Percentiles rank a stretch among this genome's conserved stretches.
These are phyloP conservation scores for Drosophila neutralis DNA, from an alignment of 2,888 invertebrate species.

Conservation along the genomic window DNA sequence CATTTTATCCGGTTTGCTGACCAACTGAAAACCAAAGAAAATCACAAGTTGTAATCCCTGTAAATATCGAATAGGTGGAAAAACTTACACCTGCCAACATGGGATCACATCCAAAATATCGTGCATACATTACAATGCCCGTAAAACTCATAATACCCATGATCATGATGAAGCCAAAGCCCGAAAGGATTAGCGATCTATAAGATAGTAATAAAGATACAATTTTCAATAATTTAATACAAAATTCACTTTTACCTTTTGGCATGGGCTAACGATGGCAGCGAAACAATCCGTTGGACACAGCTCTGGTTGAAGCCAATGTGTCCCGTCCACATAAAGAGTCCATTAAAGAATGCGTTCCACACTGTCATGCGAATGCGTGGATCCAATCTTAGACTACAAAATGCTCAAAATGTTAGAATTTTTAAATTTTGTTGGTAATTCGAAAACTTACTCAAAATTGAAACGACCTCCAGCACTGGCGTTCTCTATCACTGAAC, in stretches of 20 bases:
- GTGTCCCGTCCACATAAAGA: slow-evolving; percentile 87
- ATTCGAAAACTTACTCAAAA: slow-evolving; percentile 79
- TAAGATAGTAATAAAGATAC: not conserved
- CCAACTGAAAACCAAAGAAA: too few relatives aligned
- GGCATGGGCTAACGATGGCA: slow-evolving; percentile 87
- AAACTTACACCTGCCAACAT: slow-evolving; percentile 85
- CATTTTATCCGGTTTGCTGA: too few relatives aligned
- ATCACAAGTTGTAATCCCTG: not conserved
- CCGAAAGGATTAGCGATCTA: slow-evolving; percentile 86
- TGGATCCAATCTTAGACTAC: slow-evolving; percentile 87
- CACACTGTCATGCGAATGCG: slow-evolving; percentile 88
- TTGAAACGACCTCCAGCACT: slow-evolving; percentile 82
- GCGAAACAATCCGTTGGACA: slow-evolving; percentile 89
- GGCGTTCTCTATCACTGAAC: slow-evolving; percentile 82
- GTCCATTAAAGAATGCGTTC: slow-evolving; percentile 87
- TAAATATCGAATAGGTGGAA: not conserved
- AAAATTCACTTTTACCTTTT: slow-evolving; percentile 83
- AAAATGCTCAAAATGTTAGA: not conserved
- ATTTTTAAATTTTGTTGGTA: not conserved
- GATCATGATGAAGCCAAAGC: slow-evolving; percentile 86
- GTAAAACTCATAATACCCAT: slow-evolving; percentile 87
- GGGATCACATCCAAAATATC: slow-evolving; percentile 87
- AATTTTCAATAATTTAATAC: too few relatives aligned
- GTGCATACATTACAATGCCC: slow-evolving; percentile 87
- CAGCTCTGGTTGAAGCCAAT: slow-evolving; percentile 90